A percentile compares a stretch with the other conserved stretches of the same genome.
Conservation (phyloP, 2,797 vertebrate species). For the Sebastes miniatus region DNA sequence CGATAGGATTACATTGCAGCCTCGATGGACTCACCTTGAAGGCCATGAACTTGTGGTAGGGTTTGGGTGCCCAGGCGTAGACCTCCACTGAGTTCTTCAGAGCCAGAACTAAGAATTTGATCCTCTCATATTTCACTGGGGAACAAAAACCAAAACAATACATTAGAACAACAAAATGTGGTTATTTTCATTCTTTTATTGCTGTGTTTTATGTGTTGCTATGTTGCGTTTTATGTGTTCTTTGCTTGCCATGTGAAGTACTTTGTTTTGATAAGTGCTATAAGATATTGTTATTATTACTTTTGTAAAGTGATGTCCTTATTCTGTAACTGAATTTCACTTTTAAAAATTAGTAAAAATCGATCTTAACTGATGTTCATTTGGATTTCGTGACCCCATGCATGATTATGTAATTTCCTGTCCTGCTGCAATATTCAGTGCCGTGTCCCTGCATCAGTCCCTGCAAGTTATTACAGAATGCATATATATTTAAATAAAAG, state of each 20-base stretch:
- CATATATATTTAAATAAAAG: neutral
- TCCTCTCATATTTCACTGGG: constrained; percentile 91
- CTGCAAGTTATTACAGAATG: neutral
- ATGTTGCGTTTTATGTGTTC: neutral
- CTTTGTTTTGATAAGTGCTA: neutral
- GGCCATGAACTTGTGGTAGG: constrained; percentile 97
- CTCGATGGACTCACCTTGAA: constrained; percentile 82
- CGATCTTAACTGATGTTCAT: neutral
- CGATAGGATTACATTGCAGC: too few relatives aligned
- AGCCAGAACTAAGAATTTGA: constrained; percentile 93
- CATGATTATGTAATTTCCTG: neutral
- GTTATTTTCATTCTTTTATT: too few relatives aligned
- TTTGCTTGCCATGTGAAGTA: neutral
- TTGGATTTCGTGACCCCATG: neutral
- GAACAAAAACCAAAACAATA: neutral
- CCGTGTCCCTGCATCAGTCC: neutral
- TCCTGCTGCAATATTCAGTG: neutral
- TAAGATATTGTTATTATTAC: neutral
- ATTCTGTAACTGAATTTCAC: neutral
- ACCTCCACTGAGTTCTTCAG: constrained; percentile 93
- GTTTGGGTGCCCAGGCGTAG: constrained; percentile 94
- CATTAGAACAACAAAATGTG: neutral
- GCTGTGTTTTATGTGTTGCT: neutral
- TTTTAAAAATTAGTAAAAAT: neutral
- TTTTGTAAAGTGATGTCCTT: neutral